Evolutionary conservation across 2,113 vertebrate species (phyloP), one percentile per base, ranked within the genome.

Genomic region (Microcebus lehilahytsara): DNA sequence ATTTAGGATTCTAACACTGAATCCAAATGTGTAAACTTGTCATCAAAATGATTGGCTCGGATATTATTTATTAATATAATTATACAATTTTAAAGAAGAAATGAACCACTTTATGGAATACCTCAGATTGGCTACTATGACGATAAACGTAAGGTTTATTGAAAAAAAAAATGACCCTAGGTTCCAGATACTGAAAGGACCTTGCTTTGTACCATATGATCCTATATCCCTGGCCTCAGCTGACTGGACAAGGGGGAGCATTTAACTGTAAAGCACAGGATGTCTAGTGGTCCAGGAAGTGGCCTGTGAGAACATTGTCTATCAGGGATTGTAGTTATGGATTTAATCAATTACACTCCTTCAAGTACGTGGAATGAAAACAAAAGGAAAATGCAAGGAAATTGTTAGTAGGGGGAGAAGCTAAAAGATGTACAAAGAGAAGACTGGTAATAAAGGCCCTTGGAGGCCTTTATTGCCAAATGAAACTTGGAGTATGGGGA

Each of bases 181-280:
- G n/a, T 74, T 96, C n/a, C 25, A 96, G 83, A 96, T 83, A 83
- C 74, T 74, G 23, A 96, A 78, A 90, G 92, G 46, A 96, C 46
- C 62, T 80, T 95, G 13, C 58, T 92, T 53, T 97, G 4, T 93
- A 56, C 37, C 14, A 89, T 74, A 40, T 78, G 56, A 80, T 94
- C 37, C 60, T 46, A 53, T 75, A 83, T 0, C 16, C 16, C 10
- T 74, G 34, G 11, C 42, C 30, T 90, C 42, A 89, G n/a, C 32
- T 91, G 79, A 80, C 34, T 96, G 53, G 27, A 89, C 62, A 90
- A 12, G 19, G 51, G 23, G 53, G 14, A 93, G 14, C 16, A 92
- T 58, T 77, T 37, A 87, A 92, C 51, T 89, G 71, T 85, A 97
- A 96, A 93, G 69, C 11, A n/a, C 2, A 83, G 74, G n/a, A 51